phyloP scores from a whole-genome alignment of 2,797 vertebrate genomes.

The Thunnus albacares region DNA sequence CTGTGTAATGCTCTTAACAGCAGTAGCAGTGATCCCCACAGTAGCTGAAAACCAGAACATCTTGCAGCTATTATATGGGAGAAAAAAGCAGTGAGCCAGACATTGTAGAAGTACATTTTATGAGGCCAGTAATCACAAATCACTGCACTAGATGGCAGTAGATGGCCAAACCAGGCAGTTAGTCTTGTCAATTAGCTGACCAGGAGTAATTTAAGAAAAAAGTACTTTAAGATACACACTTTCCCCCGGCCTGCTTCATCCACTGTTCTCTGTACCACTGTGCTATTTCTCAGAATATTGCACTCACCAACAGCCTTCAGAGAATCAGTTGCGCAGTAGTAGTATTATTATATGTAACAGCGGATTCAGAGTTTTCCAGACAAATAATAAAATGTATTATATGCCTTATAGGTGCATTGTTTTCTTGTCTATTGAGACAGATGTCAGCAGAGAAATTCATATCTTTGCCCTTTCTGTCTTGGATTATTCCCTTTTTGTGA shows the following conservation, averaged over 20 bases:
- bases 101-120: neutral
- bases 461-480: neutral
- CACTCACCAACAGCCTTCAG: neutral
- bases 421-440: neutral
- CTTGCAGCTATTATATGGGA: constrained; percentile 1
- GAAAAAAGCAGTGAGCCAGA: neutral
- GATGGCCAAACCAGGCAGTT: constrained; percentile 57
- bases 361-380: neutral
- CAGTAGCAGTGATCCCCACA: neutral
- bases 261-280: neutral
- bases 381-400: neutral
- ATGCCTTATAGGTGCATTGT: neutral
- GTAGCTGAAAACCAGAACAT: constrained; percentile 24
- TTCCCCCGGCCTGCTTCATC: neutral
- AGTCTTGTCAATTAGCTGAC: constrained; percentile 38
- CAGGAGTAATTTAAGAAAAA: constrained; percentile 14
- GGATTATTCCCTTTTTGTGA: neutral
- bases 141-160: constrained; percentile 81
- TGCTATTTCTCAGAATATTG: neutral
- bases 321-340: neutral
- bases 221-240: too few relatives aligned
- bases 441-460: neutral
- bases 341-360: neutral
- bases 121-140: constrained; percentile 44
- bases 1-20: neutral